Evolutionary conservation across 2,113 vertebrate species (phyloP).

Genomic region (Albula glossodonta): DNA sequence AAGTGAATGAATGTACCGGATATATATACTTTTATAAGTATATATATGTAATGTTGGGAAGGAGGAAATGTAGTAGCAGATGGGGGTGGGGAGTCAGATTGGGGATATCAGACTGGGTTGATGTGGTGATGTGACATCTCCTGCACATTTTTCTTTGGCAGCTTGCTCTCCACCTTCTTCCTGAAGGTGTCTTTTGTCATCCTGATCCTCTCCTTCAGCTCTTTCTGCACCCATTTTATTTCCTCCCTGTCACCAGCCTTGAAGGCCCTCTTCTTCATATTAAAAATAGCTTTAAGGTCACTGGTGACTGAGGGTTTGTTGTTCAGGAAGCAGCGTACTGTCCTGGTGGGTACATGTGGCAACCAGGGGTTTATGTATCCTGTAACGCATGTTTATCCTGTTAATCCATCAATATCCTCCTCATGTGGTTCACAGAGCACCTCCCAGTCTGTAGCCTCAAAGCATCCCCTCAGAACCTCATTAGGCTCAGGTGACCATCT

Average conservation of each 20-base stretch:
- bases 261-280: neutral
- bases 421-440: constrained; percentile 2
- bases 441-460: constrained; percentile 21
- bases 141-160: neutral
- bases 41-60: too few relatives aligned
- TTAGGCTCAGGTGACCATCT: constrained; percentile 18
- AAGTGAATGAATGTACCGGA: too few relatives aligned
- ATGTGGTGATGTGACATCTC: too few relatives aligned
- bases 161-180: constrained; percentile 1
- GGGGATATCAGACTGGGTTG: too few relatives aligned
- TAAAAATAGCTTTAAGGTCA: neutral
- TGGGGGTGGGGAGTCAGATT: too few relatives aligned
- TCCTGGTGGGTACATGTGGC: too few relatives aligned
- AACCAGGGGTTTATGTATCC: too few relatives aligned
- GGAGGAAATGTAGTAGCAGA: too few relatives aligned
- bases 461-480: constrained; percentile 16
- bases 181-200: constrained; percentile 2
- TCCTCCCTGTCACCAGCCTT: constrained; percentile 37
- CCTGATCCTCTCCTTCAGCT: constrained; percentile 39
- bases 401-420: constrained; percentile 12
- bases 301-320: neutral
- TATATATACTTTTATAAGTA: too few relatives aligned
- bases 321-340: neutral
- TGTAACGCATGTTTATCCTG: too few relatives aligned
- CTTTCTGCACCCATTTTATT: constrained; percentile 31